A percentile compares a stretch with the other conserved stretches of the same genome.
Evolutionary conservation across 2,888 invertebrate genomes (phyloP).

Genomic region (Napeogenes inachia): DNA sequence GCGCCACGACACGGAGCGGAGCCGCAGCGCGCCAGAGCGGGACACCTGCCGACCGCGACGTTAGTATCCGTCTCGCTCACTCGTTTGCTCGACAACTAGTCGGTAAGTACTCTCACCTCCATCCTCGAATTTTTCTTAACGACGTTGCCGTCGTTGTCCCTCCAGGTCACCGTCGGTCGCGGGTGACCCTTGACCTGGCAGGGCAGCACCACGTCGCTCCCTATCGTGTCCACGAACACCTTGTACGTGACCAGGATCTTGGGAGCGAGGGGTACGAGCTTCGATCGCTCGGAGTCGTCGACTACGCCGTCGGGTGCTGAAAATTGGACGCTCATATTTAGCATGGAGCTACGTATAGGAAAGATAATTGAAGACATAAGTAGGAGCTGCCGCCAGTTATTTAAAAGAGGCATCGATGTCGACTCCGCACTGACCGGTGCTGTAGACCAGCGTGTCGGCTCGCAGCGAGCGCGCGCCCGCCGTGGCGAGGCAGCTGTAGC

Average conservation of each 20-base stretch:
- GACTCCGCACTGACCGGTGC: conserved; percentile 44
- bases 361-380: too few species aligned
- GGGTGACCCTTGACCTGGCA: conserved; percentile 84
- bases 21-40: conserved; percentile 84
- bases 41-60: conserved; percentile 64
- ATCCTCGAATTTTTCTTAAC: conserved; percentile 73
- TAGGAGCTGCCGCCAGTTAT: too few species aligned
- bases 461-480: conserved; percentile 78
- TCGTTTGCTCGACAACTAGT: not conserved
- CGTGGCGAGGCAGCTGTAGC: conserved; percentile 86
- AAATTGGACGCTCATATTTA: conserved; percentile 14
- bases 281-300: conserved; percentile 56
- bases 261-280: conserved; percentile 66
- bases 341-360: too few species aligned
- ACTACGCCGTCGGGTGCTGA: conserved; percentile 49
- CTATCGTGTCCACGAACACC: conserved; percentile 77
- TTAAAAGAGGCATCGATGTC: too few species aligned
- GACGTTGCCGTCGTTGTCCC: conserved; percentile 75
- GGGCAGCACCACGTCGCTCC: conserved; percentile 81
- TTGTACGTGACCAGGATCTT: conserved; percentile 75
- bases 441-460: conserved; percentile 78
- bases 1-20: conserved; percentile 80
- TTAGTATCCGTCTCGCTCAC: not conserved
- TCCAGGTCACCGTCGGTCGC: conserved; percentile 80
- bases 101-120: conserved; percentile 54